Evolutionary conservation across 2,888 invertebrate genomes (phyloP), one percentile per base, ranked within the genome.

Genomic region (Clistopyga incitator): DNA sequence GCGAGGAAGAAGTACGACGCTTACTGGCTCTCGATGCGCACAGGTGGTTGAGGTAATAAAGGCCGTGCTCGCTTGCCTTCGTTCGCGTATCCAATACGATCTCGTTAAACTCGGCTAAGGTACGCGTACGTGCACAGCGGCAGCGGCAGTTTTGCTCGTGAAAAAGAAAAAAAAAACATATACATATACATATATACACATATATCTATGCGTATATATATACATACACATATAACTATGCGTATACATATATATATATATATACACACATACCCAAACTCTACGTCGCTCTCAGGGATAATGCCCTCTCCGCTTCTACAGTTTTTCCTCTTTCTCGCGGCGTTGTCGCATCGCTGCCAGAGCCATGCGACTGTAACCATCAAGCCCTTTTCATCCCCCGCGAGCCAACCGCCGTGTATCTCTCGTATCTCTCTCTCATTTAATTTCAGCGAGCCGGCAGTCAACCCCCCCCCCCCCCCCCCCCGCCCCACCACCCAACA

Each of bases 11-110:
- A 25, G 23, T 50, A 74, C 54, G 45, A 54, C 38, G 20, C n/a
- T 34, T 20, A 38, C 4, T 15, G 45, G 20, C n/a, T 42, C 65
- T 42, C 42, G 65, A 65, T 65, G 84, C 79, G 79, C 84, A 82
- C 84, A 84, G 82, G 84, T 84, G 82, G 84, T 84, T 82, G 75
- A 50, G 68, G 78, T 81, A 81, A 84, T 84, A 84, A 78, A 84
- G 71, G 65, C 74, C 34, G 80, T 34, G 67, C 61, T 45, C 54
- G 61, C 65, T 65, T 47, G 47, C 65, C 42, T 47, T 45, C 64
- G 50, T 75, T 81, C 78, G 74, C 68, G 65, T 70, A 81, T 79
- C 78, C 81, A 81, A 81, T 81, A 81, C 81, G 78, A 81, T 84
- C 81, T 84, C 84, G 84, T 84, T 84, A 84, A 76, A 81, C 84